Evolutionary conservation across 1,140 invertebrate species (phyloP).

Genomic region (Armadillidium nasatum): DNA sequence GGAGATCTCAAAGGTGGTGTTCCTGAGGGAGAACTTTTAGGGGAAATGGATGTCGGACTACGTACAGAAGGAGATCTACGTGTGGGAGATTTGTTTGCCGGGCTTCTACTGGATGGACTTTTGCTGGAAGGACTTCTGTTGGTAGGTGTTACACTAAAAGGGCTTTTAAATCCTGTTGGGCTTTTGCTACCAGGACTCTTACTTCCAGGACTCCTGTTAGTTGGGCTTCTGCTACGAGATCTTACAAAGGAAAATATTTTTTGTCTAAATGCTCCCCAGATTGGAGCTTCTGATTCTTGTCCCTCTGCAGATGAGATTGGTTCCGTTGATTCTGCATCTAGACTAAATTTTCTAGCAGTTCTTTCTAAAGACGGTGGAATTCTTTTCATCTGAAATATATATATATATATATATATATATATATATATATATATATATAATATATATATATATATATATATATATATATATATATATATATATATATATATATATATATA

Average conservation of each 20-base stretch:
- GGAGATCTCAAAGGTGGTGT: conserved; percentile 33
- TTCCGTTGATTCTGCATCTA: background rate
- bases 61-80: conserved; percentile 30
- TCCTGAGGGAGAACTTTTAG: conserved; percentile 21
- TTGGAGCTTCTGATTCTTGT: conserved; percentile 27
- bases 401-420: background rate
- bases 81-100: conserved; percentile 28
- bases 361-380: background rate
- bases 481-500: too few species aligned
- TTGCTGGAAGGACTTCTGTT: conserved; percentile 29
- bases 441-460: too few species aligned
- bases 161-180: conserved; percentile 27
- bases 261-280: conserved; percentile 28
- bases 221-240: conserved; percentile 33
- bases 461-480: too few species aligned
- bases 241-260: conserved; percentile 37
- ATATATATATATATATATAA: too few species aligned
- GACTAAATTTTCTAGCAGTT: background rate
- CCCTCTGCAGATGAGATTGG: background rate
- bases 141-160: conserved; percentile 24
- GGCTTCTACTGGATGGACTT: conserved; percentile 31
- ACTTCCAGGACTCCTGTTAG: conserved; percentile 16
- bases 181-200: conserved; percentile 31
- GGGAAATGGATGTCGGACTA: conserved; percentile 32
- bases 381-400: background rate